Evolutionary conservation across 2,888 invertebrate genomes (phyloP).

Genomic region (Carabus problematicus): DNA sequence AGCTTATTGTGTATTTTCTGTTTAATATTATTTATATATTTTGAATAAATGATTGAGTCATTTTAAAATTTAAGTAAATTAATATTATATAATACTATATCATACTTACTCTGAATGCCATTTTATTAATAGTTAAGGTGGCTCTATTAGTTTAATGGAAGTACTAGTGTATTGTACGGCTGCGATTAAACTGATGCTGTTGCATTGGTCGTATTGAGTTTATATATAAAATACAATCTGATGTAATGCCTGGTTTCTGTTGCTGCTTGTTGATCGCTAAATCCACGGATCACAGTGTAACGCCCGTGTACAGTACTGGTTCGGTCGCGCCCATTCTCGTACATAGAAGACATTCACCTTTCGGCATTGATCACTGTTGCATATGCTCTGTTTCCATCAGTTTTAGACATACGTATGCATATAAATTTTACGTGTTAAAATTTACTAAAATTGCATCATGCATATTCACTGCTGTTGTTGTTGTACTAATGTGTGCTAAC

Average conservation of each 20-base stretch:
- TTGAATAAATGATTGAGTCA: too few relatives aligned
- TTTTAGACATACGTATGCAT: conserved; percentile 9
- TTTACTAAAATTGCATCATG: background rate
- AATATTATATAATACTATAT: too few relatives aligned
- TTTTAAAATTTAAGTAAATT: too few relatives aligned
- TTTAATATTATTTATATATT: too few relatives aligned
- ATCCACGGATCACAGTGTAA: background rate
- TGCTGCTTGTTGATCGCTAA: background rate
- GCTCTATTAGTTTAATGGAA: background rate
- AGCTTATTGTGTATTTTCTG: conserved; percentile 1
- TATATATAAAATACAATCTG: conserved; percentile 23
- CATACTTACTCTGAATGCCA: conserved; percentile 28
- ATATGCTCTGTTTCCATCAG: conserved; percentile 15
- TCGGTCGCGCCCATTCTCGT: background rate
- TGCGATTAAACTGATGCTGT: conserved; percentile 13
- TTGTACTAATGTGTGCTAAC: background rate
- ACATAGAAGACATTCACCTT: conserved; percentile 19
- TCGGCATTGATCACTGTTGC: background rate
- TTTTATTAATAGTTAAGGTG: conserved; percentile 6
- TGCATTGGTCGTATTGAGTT: conserved; percentile 5
- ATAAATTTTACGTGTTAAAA: conserved; percentile 17
- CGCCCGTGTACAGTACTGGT: background rate
- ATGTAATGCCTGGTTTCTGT: conserved; percentile 19
- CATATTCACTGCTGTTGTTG: background rate
- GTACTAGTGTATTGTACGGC: conserved; percentile 5